phyloP scores from a whole-genome alignment of 2,888 invertebrate species.

The Camptogramma bilineatum region DNA sequence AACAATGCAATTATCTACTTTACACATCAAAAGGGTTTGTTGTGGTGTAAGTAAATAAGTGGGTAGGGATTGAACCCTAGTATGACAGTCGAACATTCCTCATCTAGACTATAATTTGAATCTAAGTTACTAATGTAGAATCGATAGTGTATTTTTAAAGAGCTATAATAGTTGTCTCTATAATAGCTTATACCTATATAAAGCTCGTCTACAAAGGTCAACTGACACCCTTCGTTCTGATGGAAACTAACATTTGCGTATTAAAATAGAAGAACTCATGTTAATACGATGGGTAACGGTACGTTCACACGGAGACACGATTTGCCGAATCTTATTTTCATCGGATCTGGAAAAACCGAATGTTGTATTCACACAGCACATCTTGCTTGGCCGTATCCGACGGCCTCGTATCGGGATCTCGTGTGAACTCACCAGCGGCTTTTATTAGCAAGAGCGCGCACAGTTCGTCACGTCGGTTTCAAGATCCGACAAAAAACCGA shows the following conservation, averaged over 20 bases:
- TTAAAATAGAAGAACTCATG: constrained; percentile 25
- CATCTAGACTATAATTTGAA: constrained; percentile 18
- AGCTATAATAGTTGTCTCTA: background rate
- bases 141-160: background rate
- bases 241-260: constrained; percentile 26
- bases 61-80: constrained; percentile 19
- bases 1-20: constrained; percentile 65
- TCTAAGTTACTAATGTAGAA: background rate
- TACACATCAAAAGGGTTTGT: constrained; percentile 61
- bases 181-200: background rate
- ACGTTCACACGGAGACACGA: too few species aligned
- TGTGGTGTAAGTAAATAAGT: constrained; percentile 48
- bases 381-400: too few species aligned
- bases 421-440: too few species aligned
- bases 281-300: constrained; percentile 17
- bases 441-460: too few species aligned
- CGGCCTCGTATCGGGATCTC: too few species aligned
- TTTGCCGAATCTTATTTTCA: too few species aligned
- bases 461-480: too few species aligned
- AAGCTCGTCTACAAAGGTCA: constrained; percentile 6
- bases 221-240: constrained; percentile 16
- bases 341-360: too few species aligned
- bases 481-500: too few species aligned
- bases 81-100: constrained; percentile 21
- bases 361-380: too few species aligned